These are phyloP conservation scores for Dufourea novaeangliae DNA, from an alignment of 1,140 invertebrate species.

Conservation along the genomic window DNA sequence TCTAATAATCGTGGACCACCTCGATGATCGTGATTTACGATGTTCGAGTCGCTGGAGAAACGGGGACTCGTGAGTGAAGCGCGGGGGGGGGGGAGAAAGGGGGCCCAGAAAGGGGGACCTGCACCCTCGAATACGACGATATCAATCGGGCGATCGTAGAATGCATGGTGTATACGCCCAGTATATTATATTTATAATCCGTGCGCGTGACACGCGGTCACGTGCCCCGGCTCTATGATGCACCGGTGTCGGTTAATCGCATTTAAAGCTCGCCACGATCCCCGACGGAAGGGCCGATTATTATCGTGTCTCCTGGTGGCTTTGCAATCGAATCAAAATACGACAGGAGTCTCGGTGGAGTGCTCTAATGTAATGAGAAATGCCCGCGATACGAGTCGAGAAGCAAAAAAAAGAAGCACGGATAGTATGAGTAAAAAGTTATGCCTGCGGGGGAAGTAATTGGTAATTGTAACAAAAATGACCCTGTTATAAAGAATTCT, in stretches of 20 bases:
- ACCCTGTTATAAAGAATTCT: too few species aligned
- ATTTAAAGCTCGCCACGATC: conserved; percentile 74
- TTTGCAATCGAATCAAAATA: conserved; percentile 71
- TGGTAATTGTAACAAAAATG: too few species aligned
- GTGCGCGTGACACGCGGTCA: conserved; percentile 77
- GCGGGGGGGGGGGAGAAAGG: too few species aligned
- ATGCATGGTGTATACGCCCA: conserved; percentile 49
- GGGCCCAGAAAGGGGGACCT: background rate
- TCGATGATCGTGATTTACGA: conserved; percentile 59
- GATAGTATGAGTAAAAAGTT: background rate
- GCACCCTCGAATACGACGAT: conserved; percentile 42
- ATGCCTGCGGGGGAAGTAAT: background rate
- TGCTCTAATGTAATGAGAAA: conserved; percentile 68
- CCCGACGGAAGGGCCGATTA: conserved; percentile 59
- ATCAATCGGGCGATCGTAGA: conserved; percentile 42
- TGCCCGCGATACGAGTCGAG: conserved; percentile 41
- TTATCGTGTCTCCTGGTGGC: conserved; percentile 66
- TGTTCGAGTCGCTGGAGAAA: conserved; percentile 16
- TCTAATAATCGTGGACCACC: conserved; percentile 60
- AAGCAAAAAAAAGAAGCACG: conserved; percentile 31
- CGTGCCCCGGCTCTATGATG: conserved; percentile 71
- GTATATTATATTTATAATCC: conserved; percentile 82
- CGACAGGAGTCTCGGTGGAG: conserved; percentile 50
- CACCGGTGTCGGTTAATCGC: conserved; percentile 73
- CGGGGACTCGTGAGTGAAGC: background rate